Conservation (phyloP, 1,140 invertebrate genomes). For the Aricia agestis region DNA sequence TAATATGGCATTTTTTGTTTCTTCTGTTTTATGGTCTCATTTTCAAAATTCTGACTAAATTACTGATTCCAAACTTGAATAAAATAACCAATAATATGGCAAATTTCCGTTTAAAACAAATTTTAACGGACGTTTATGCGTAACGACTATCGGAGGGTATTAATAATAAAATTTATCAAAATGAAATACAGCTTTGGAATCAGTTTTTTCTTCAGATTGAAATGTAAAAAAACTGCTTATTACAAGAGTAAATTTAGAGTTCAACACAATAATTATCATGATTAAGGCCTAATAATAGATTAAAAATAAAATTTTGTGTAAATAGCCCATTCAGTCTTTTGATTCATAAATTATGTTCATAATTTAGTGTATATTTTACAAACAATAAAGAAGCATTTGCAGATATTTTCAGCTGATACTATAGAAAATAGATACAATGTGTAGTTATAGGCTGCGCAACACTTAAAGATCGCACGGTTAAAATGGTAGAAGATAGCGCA, state of each 20-base stretch:
- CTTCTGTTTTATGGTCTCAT: background rate
- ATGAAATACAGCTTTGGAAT: no score
- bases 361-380: conserved; percentile 22
- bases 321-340: conserved; percentile 65
- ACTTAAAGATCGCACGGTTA: background rate
- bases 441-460: background rate
- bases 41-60: background rate
- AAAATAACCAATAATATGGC: no score
- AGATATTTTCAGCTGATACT: background rate
- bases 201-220: no score
- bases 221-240: no score
- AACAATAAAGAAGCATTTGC: background rate
- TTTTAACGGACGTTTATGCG: no score
- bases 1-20: no score
- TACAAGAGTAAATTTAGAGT: background rate
- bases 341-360: conserved; percentile 50
- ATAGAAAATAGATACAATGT: background rate
- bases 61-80: background rate
- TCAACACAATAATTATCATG: background rate
- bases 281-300: background rate
- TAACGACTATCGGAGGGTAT: no score
- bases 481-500: no score
- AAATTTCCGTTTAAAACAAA: no score
- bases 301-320: conserved; percentile 23
- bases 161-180: no score